A percentile compares a stretch with the other conserved stretches of the same genome.
These are phyloP conservation scores for Glandiceps talaboti DNA, from an alignment of 53 echinoderm and acorn worm genomes.

Conservation along the genomic window DNA sequence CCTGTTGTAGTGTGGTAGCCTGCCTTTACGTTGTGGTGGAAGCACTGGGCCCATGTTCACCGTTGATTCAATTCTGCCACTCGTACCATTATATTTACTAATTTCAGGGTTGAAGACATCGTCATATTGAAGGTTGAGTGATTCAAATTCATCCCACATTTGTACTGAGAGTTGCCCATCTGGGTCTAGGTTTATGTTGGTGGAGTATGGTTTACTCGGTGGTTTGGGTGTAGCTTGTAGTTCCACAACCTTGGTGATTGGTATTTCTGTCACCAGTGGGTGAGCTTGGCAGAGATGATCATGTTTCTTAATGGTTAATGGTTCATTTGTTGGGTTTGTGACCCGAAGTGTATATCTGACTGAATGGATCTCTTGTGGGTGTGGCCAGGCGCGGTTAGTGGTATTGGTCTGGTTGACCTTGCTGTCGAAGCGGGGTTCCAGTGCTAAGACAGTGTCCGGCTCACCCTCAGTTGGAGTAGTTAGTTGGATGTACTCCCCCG, in stretches of 20 bases:
- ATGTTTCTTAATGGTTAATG: background rate
- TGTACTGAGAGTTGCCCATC: background rate
- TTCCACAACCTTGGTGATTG: too few species aligned
- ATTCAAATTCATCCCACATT: background rate
- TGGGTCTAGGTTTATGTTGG: background rate
- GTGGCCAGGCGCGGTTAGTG: too few species aligned
- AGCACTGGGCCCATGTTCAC: slow-evolving; percentile 15
- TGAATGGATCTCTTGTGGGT: background rate
- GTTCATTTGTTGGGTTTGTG: background rate
- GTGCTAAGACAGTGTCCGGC: too few species aligned
- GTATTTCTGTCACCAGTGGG: background rate
- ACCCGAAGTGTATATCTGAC: background rate
- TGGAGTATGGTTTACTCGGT: background rate
- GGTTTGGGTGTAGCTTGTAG: background rate
- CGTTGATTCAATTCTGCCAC: background rate
- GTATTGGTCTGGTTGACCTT: too few species aligned
- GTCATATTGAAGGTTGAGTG: background rate
- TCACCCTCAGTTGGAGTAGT: too few species aligned
- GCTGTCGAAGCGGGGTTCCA: too few species aligned
- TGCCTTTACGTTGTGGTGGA: slow-evolving; percentile 20
- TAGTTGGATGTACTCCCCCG: background rate
- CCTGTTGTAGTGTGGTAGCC: slow-evolving; percentile 9
- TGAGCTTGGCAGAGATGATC: background rate
- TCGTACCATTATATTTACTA: background rate
- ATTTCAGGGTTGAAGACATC: background rate